A percentile compares a stretch with the other conserved stretches of the same genome.
Conservation (phyloP, 2,797 vertebrate species). For the Danio tinwini region DNA sequence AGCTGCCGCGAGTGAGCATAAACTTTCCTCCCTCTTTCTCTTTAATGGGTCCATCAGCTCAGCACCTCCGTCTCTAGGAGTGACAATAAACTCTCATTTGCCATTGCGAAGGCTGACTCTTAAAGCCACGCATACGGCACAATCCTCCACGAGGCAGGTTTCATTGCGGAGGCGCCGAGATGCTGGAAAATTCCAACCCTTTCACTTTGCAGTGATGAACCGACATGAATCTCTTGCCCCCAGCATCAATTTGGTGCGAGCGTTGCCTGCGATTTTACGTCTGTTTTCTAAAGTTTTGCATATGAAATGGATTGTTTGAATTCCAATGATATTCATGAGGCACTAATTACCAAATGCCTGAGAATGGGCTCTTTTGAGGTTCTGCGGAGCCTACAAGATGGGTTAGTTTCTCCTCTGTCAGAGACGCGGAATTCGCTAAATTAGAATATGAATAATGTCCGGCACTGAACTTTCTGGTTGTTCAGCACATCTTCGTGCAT, state of each 20-base stretch:
- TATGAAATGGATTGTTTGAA: constrained; percentile 28
- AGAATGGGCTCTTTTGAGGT: constrained; percentile 20
- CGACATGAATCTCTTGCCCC: constrained; percentile 20
- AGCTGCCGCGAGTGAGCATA: constrained; percentile 53
- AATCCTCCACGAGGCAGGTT: constrained; percentile 27
- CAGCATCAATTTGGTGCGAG: constrained; percentile 19
- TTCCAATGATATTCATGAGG: constrained; percentile 37
- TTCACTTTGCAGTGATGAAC: constrained; percentile 34
- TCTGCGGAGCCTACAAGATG: constrained; percentile 5
- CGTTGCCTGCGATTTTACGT: constrained; percentile 2
- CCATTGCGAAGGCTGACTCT: constrained; percentile 59
- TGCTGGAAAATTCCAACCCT: constrained; percentile 20
- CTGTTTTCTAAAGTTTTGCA: constrained; percentile 22
- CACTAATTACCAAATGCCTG: constrained; percentile 30
- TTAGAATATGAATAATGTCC: constrained; percentile 11
- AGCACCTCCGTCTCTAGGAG: constrained; percentile 62
- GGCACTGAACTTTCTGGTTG: background rate
- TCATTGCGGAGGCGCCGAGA: constrained; percentile 15
- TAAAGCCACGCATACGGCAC: constrained; percentile 62
- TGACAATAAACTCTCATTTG: constrained; percentile 69
- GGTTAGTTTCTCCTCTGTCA: background rate
- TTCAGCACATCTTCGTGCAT: background rate
- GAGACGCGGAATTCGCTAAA: constrained; percentile 24
- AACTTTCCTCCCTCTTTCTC: constrained; percentile 56
- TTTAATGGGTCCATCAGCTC: constrained; percentile 70